Base-by-base conservation (phyloP, 2,888 invertebrate species). In the Chrysopilus asiliformis region DNA sequence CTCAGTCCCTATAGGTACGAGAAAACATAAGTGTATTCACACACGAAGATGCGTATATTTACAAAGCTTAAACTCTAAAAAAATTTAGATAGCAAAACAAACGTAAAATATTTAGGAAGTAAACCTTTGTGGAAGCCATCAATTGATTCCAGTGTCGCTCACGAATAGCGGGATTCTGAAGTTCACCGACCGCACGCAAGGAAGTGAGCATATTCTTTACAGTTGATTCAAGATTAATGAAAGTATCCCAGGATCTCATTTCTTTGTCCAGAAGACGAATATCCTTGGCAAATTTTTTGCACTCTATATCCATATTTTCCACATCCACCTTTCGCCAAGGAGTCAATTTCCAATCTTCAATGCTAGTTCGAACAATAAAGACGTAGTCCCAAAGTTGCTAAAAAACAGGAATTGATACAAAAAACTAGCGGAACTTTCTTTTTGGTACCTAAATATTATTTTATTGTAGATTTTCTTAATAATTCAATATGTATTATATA, bases 271-370 rank as follows among this genome's bases (percentile, higher is more conserved):
- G 60, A 35, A 84, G 71, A 53, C 87, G 70, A 39, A 90, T 84
- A 60, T 91, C 90, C 65, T 95, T 94, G 2, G 93, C 87, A 61
- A 95, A 95, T 57, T 93, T 90, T 59, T 95, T 95, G 61, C 94
- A 94, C 62, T 95, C 94, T 48, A 94, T 87, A 55, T 95, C 95
- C 93, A 95, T 94, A 53, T 93, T 91, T 65, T 95, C 95, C 26
- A 94, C 93, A 55, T 95, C 93, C 42, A 95, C 91, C 58, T 91
- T 87, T 38, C 87, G 74, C 95, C 95, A 95, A 0, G 89, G 87
- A 1, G 94, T 94, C 2, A 85, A 90, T 62, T 94, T 94, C 95
- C 95, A 95, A 56, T 93, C 90, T 52, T 90, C 85, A 40, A 95
- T 87, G 53, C 86, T 83, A 4, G 87, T 85, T 47, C 78, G 76